Evolutionary conservation across 2,797 vertebrate genomes (phyloP), one percentile per base, ranked within the genome.

Genomic region (Sebastes hopkinsi): DNA sequence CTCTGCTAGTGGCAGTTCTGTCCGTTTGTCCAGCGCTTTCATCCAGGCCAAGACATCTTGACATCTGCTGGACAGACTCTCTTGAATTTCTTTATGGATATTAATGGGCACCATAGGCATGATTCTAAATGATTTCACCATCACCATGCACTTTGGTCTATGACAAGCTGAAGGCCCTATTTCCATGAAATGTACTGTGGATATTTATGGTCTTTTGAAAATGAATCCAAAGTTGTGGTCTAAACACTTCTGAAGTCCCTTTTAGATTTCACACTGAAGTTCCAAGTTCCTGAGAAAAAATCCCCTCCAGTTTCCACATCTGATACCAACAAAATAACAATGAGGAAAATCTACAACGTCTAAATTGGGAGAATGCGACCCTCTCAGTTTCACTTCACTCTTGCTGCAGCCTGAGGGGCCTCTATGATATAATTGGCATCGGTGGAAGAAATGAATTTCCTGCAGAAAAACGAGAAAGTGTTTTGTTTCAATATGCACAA

Each of bases 251-350:
- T 78, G 16, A 72, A 66, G 55, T 34, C 59, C 65, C 5, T 65
- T 62, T 55, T 38, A 22, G 23, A 46, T 67, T 87, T 77, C 27
- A 66, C 7, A 12, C 6, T 56, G 18, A 82, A 73, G 59, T 67
- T 78, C 62, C 30, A 67, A 65, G 76, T 76, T 83, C 16, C 22
- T 64, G 20, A 32, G 42, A 85, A 54, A 42, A 59, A 80, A 82
- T 59, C 23, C 12, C 46, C 46, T 50, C 46, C 46, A 50, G 46
- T 50, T 20, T 22, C 60, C 69, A 65, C 13, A 78, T 73, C 30
- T 80, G 29, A 80, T 52, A 71, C 18, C 64, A 80, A 75, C 62
- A 86, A 67, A 80, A 86, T 61, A 80, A 85, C 70, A 79, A 87
- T 72, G 34, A 79, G 36, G 23, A 30, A 14, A 77, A 73, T 70